phyloP scores from a whole-genome alignment of 2,888 invertebrate genomes.

The Peribatodes rhomboidaria region DNA sequence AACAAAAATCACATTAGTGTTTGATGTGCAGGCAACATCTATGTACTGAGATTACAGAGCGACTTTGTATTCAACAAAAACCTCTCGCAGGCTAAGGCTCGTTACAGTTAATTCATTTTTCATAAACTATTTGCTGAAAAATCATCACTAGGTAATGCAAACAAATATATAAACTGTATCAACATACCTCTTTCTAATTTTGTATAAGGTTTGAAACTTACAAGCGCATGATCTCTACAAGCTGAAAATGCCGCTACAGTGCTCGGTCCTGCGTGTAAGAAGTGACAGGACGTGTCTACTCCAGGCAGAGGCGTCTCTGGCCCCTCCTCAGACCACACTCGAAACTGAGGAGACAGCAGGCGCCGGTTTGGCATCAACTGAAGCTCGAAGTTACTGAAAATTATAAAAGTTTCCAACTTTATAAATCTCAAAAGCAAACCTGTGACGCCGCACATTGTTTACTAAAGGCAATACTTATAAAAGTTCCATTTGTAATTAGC shows the following conservation, averaged over 20 bases:
- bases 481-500: no score
- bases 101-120: no score
- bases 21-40: no score
- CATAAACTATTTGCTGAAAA: no score
- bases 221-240: conserved; percentile 88
- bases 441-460: background rate
- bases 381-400: conserved; percentile 86
- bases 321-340: conserved; percentile 84
- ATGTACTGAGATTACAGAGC: no score
- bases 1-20: background rate
- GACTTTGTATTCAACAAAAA: no score
- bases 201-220: conserved; percentile 65
- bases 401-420: conserved; percentile 1
- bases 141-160: no score
- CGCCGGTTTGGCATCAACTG: conserved; percentile 88
- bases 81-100: no score
- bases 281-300: conserved; percentile 87
- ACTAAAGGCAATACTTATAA: background rate
- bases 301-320: conserved; percentile 72
- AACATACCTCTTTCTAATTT: no score
- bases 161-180: no score
- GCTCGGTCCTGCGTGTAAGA: conserved; percentile 86
- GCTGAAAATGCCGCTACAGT: conserved; percentile 89
- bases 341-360: conserved; percentile 87
- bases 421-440: background rate